These are phyloP conservation scores for Callionymus lyra DNA, from an alignment of 2,113 vertebrate genomes.

Conservation along the genomic window DNA sequence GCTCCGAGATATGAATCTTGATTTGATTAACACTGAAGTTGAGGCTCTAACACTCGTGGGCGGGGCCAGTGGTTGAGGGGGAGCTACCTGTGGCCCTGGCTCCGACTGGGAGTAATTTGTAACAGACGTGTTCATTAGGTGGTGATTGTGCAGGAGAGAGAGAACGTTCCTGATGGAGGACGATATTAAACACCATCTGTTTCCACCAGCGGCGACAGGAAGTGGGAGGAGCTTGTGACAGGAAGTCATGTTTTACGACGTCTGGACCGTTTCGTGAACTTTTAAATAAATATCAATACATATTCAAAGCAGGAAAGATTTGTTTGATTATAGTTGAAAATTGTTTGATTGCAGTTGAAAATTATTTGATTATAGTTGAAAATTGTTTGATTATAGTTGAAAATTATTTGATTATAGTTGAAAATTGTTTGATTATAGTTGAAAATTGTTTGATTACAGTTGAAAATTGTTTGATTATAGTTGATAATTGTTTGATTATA, in stretches of 20 bases:
- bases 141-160: slow-evolving; percentile 83
- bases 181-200: slow-evolving; percentile 90
- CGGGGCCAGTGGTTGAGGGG: slow-evolving; percentile 20
- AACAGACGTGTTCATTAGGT: slow-evolving; percentile 91
- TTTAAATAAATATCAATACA: slow-evolving; percentile 14
- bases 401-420: too few relatives aligned
- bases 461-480: too few relatives aligned
- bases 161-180: slow-evolving; percentile 85
- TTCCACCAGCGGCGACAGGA: slow-evolving; percentile 51
- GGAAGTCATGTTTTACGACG: slow-evolving; percentile 55
- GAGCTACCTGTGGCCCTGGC: slow-evolving; percentile 77
- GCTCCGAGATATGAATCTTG: slow-evolving; percentile 58
- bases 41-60: slow-evolving; percentile 33
- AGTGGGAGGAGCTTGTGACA: slow-evolving; percentile 29
- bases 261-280: slow-evolving; percentile 39
- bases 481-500: too few relatives aligned
- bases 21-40: slow-evolving; percentile 62
- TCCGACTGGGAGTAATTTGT: slow-evolving; percentile 93
- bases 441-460: too few relatives aligned
- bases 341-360: too few relatives aligned
- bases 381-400: too few relatives aligned
- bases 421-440: too few relatives aligned
- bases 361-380: too few relatives aligned
- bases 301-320: slow-evolving; percentile 5
- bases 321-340: too few relatives aligned